Evolutionary conservation across 35 echinoderm and acorn worm genomes (phyloP).

Genomic region (Eucidaris tribuloides): DNA sequence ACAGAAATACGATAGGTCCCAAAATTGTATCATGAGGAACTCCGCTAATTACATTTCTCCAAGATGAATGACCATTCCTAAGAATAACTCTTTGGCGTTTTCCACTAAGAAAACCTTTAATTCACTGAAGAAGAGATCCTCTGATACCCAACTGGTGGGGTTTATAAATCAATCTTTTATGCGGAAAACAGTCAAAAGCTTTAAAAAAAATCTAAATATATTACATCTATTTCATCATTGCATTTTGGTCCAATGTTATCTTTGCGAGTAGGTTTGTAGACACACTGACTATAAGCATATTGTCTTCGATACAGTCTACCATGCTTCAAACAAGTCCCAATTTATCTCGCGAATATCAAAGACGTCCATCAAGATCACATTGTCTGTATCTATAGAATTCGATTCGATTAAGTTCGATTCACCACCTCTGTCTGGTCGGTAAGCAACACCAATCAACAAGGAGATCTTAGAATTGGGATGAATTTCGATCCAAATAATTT

Average conservation of each 20-base stretch:
- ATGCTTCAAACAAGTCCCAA: not conserved
- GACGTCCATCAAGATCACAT: slow-evolving; percentile 12
- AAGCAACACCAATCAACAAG: too few relatives aligned
- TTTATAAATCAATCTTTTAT: too few relatives aligned
- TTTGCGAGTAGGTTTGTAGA: not conserved
- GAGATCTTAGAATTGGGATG: not conserved
- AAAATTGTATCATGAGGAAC: not conserved
- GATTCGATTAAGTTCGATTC: not conserved
- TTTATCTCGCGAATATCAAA: too few relatives aligned
- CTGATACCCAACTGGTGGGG: too few relatives aligned
- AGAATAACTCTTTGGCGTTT: not conserved
- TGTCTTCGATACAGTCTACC: slow-evolving; percentile 1
- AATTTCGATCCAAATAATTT: slow-evolving; percentile 15
- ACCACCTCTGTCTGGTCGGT: not conserved
- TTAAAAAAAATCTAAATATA: too few relatives aligned
- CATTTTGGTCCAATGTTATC: too few relatives aligned
- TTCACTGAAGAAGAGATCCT: too few relatives aligned
- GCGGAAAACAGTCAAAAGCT: too few relatives aligned
- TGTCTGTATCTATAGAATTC: not conserved
- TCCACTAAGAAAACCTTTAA: not conserved
- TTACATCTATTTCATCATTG: too few relatives aligned
- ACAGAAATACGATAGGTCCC: not conserved
- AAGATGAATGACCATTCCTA: not conserved
- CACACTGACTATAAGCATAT: slow-evolving; percentile 10
- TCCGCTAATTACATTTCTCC: not conserved